Evolutionary conservation across 1,140 invertebrate species (phyloP), one percentile per base, ranked within the genome.

Genomic region (Lepidotrigona ventralis): DNA sequence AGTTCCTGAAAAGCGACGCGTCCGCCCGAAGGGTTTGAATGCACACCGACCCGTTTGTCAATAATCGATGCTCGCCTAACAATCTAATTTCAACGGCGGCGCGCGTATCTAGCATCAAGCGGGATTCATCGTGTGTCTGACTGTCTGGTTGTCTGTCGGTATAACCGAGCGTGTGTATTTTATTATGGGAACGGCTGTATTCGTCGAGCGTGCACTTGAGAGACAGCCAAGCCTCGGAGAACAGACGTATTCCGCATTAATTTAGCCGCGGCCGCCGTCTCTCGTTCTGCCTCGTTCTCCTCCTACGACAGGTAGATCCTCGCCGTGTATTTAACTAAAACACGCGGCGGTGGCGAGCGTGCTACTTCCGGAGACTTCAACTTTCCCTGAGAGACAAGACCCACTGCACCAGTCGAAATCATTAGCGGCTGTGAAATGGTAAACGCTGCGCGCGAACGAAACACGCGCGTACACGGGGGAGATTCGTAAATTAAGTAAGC

Each of bases 211-310:
- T 64, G 46, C 46, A 78, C 51, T 78, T 66, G 75, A 66, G 63
- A 78, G 63, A 78, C 75, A 68, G 63, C 75, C 75, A 12, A 56
- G 53, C 26, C 53, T 29, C 53, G 23, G 33, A 64, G 60, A 66
- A 64, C 75, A 77, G 75, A 77, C 75, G 60, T 77, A 77, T 77
- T 23, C 75, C 75, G 75, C 75, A 64, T 77, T 77, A 77, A 77
- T 77, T 77, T 77, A 66, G 39, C 74, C 74, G 14, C 26, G 53
- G 6, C 72, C 54, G 8, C 53, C 6, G 53, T 46, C 8, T 46
- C 39, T 46, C 46, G 15, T 12, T 21, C 23, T 33, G 33, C 33
- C 33, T 33, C 2, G 33, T 33, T 19, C 51, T 54, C 71, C 71
- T 33, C 26, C 51, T 56, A 53, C 19, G 56, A 66, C 66, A 66